phyloP scores from a whole-genome alignment of 2,113 vertebrate genomes.

The Heterotilapia buettikoferi region DNA sequence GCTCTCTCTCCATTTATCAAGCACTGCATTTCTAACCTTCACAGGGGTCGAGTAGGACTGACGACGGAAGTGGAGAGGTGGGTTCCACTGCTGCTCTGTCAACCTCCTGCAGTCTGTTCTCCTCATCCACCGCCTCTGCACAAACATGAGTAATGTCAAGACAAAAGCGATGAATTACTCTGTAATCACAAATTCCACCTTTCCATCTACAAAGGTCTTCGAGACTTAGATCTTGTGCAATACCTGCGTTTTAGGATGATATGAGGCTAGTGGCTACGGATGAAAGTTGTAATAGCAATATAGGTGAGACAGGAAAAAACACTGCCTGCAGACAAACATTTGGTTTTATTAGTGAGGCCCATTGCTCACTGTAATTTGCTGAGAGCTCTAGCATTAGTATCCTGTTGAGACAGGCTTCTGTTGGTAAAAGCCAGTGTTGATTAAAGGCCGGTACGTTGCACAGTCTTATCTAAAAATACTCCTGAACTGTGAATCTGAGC shows the following conservation, averaged over 20 bases:
- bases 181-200: constrained; percentile 19
- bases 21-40: constrained; percentile 59
- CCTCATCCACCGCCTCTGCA: constrained; percentile 59
- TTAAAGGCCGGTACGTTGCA: constrained; percentile 23
- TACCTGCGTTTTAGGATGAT: constrained; percentile 1
- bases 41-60: constrained; percentile 53
- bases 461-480: constrained; percentile 1
- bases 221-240: constrained; percentile 13
- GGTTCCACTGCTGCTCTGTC: background rate
- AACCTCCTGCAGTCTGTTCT: constrained; percentile 64
- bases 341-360: constrained; percentile 54
- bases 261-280: background rate
- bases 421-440: constrained; percentile 36
- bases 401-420: constrained; percentile 63
- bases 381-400: constrained; percentile 41
- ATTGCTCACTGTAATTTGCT: constrained; percentile 63
- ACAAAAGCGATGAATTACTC: constrained; percentile 16
- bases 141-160: constrained; percentile 32
- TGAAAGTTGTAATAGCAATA: constrained; percentile 42
- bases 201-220: background rate
- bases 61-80: background rate
- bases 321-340: constrained; percentile 58
- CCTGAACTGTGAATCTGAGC: background rate
- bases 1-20: background rate
- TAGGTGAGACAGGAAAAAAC: constrained; percentile 50